Percentiles rank a stretch among this genome's conserved stretches.
These are phyloP conservation scores for Balearica regulorum DNA, from an alignment of 2,797 vertebrate genomes.

Conservation along the genomic window DNA sequence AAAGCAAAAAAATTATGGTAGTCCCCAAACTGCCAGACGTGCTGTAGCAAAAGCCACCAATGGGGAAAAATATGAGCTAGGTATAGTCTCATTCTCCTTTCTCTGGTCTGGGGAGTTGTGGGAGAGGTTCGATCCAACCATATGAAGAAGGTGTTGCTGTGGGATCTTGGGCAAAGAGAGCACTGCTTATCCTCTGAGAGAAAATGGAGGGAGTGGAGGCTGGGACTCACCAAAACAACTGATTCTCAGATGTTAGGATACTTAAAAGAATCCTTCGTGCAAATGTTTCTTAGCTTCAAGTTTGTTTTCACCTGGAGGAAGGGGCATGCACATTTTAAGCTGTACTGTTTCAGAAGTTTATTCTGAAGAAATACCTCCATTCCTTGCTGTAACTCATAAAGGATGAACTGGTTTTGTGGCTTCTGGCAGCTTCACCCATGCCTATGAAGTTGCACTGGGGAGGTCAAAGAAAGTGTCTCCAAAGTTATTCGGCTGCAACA, in stretches of 20 bases:
- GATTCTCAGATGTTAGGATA: not conserved
- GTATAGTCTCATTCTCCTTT: not conserved
- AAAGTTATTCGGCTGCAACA: not conserved
- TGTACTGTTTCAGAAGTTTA: not conserved
- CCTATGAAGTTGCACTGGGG: not conserved
- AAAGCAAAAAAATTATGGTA: not conserved
- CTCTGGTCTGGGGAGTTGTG: not conserved
- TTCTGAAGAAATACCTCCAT: not conserved
- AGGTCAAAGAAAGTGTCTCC: not conserved
- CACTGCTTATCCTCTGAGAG: not conserved
- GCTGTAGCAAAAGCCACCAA: not conserved
- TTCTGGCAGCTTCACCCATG: not conserved
- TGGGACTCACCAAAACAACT: not conserved
- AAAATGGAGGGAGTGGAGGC: not conserved
- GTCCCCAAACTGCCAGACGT: not conserved
- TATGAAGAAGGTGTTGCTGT: not conserved
- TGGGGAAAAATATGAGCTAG: not conserved
- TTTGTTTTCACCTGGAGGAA: not conserved
- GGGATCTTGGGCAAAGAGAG: not conserved
- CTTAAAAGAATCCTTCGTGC: not conserved
- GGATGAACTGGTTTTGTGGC: not conserved
- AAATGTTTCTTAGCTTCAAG: not conserved
- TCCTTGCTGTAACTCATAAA: not conserved
- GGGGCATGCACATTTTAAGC: too few species aligned
- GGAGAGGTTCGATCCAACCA: not conserved